Evolutionary conservation across 1,140 invertebrate species (phyloP).

Genomic region (Drosophila nannoptera): DNA sequence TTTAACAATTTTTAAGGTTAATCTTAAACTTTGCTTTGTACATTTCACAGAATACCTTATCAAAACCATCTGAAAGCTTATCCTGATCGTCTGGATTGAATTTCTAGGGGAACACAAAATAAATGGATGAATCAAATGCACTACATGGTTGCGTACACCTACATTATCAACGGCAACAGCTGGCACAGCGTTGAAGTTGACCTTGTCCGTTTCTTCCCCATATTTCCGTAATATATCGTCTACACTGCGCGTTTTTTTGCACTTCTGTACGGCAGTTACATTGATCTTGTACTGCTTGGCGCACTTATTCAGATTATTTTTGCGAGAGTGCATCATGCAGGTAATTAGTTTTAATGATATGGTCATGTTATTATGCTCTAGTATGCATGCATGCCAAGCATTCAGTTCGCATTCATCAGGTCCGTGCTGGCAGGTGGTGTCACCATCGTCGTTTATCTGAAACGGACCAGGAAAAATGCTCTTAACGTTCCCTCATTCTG

Average conservation of each 20-base stretch:
- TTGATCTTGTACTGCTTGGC: slow-evolving; percentile 41
- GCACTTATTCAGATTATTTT: slow-evolving; percentile 51
- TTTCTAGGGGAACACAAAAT: slow-evolving; percentile 14
- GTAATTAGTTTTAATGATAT: slow-evolving; percentile 62
- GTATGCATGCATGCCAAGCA: slow-evolving; percentile 73
- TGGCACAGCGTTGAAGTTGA: slow-evolving; percentile 37
- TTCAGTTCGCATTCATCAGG: slow-evolving; percentile 67
- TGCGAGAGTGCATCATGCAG: slow-evolving; percentile 63
- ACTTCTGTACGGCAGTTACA: slow-evolving; percentile 46
- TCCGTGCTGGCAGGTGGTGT: slow-evolving; percentile 68
- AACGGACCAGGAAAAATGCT: not conserved
- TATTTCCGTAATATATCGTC: slow-evolving; percentile 54
- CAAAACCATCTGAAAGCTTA: slow-evolving; percentile 32
- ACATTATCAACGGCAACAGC: slow-evolving; percentile 55
- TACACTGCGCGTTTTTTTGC: slow-evolving; percentile 30
- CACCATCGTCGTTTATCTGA: slow-evolving; percentile 23
- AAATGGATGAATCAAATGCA: not conserved
- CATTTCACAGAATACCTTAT: slow-evolving; percentile 44
- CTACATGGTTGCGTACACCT: not conserved
- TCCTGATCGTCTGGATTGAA: slow-evolving; percentile 24
- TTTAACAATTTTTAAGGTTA: slow-evolving; percentile 21
- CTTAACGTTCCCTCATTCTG: not conserved
- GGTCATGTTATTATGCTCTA: slow-evolving; percentile 56
- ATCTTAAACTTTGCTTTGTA: slow-evolving; percentile 55
- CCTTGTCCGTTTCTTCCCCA: slow-evolving; percentile 23